Percentiles rank a stretch among this genome's conserved stretches.
These are phyloP conservation scores for Drosophila obscura DNA, from an alignment of 1,140 invertebrate species.

Conservation along the genomic window DNA sequence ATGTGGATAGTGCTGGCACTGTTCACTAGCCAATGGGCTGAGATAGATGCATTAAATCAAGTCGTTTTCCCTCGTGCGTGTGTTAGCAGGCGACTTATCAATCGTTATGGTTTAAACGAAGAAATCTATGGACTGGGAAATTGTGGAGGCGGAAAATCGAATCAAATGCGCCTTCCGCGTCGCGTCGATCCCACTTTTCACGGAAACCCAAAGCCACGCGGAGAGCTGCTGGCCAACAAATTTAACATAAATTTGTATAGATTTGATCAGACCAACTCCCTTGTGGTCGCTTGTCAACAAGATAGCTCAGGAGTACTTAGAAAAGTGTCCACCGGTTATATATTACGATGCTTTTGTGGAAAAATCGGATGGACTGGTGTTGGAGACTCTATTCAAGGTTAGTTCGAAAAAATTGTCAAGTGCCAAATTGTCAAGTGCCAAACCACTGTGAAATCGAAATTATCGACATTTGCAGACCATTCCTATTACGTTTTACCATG, in stretches of 20 bases:
- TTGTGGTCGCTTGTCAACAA: slow-evolving; percentile 86
- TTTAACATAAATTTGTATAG: slow-evolving; percentile 82
- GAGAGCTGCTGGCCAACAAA: slow-evolving; percentile 84
- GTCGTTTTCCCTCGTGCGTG: slow-evolving; percentile 16
- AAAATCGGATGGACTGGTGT: slow-evolving; percentile 84
- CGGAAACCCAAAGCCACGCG: slow-evolving; percentile 85
- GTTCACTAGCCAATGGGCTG: background rate
- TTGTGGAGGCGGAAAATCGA: background rate
- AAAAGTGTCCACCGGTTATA: slow-evolving; percentile 86
- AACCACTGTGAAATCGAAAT: background rate
- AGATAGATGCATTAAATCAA: background rate
- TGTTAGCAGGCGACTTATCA: slow-evolving; percentile 60
- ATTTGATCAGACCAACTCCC: slow-evolving; percentile 84
- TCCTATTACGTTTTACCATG: slow-evolving; percentile 86
- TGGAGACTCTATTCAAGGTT: slow-evolving; percentile 85
- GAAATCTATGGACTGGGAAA: slow-evolving; percentile 36
- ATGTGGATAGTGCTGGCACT: slow-evolving; percentile 11
- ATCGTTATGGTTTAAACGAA: slow-evolving; percentile 56
- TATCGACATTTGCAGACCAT: slow-evolving; percentile 79
- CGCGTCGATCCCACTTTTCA: slow-evolving; percentile 83
- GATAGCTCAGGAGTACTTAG: slow-evolving; percentile 85
- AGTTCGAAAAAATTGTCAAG: background rate
- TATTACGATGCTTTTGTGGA: slow-evolving; percentile 86
- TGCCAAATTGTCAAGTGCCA: background rate
- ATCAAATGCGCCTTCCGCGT: slow-evolving; percentile 39